Base-by-base conservation (phyloP, 2,797 vertebrate species). In the Dallia pectoralis region DNA sequence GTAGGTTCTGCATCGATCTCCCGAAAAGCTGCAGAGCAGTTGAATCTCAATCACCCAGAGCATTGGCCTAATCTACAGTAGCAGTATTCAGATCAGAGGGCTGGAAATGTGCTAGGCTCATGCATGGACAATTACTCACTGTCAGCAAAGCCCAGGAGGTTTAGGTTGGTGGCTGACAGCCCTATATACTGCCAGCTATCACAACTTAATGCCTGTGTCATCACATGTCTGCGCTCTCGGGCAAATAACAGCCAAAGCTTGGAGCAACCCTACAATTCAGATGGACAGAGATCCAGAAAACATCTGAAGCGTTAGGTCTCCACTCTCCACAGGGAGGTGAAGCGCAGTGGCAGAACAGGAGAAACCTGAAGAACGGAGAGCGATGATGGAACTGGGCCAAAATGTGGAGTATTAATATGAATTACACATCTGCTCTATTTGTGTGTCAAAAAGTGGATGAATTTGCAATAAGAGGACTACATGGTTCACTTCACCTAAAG, bases 61-160 rank as follows among this genome's bases (percentile, higher is more conserved):
- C 47, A 25, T 75, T 78, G 63, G 72, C 71, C 73, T 81, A 70
- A 75, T 68, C 63, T 70, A 66, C 66, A 67, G 70, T 33, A 67
- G 16, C 14, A 30, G 62, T 44, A 25, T 72, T 74, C 56, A 70
- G 25, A 63, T 69, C 68, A 73, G 63, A 74, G 53, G 53, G 47
- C 63, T 49, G 30, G 53, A 70, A 63, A 30, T 32, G 61, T 29
- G 16, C 27, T 30, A 32, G 25, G 16, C 15, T 30, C 61, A 16
- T 63, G 7, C 2, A 63, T 29, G 61, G 29, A 4, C 12, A 47
- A 71, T 72, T 48, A 72, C 11, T 72, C 70, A 72, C 25, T 30
- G 40, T 61, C 40, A 48, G 12, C 40, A 27, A 40, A 63, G 11
- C 47, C 53, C 53, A 25, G 15, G 44, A 56, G 32, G 56, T 32